Percentiles rank a stretch among this genome's conserved stretches.
phyloP scores from a whole-genome alignment of 2,113 vertebrate genomes.

The Zosterops pallidus region DNA sequence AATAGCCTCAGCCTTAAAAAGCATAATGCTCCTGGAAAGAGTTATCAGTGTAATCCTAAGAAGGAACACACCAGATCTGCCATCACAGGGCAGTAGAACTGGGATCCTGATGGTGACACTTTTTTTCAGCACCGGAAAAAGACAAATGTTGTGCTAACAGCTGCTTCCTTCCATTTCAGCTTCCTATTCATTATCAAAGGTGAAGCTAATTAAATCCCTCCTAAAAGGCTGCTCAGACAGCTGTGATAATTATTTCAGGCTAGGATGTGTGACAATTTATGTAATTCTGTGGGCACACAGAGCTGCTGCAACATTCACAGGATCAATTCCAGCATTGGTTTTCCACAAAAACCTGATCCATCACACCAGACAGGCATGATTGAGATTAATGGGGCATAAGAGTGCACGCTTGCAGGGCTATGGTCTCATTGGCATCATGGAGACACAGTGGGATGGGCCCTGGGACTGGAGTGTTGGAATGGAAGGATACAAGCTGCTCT shows the following conservation, averaged over 20 bases:
- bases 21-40: background rate
- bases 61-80: background rate
- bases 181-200: slow-evolving; percentile 38
- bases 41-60: background rate
- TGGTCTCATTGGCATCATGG: background rate
- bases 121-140: background rate
- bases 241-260: slow-evolving; percentile 13
- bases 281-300: background rate
- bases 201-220: slow-evolving; percentile 38
- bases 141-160: background rate
- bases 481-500: background rate
- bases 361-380: background rate
- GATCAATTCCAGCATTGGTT: background rate
- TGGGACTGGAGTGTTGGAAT: background rate
- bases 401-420: background rate
- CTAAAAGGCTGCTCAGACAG: slow-evolving; percentile 27
- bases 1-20: background rate
- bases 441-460: background rate
- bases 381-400: slow-evolving; percentile 20
- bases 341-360: slow-evolving; percentile 29
- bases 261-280: slow-evolving; percentile 12
- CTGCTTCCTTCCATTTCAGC: slow-evolving; percentile 18
- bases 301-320: background rate
- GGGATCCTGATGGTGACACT: background rate
- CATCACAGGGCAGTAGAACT: background rate